Evolutionary conservation across 2,113 vertebrate genomes (phyloP), one percentile per base, ranked within the genome.

Genomic region (Ranitomeya variabilis): DNA sequence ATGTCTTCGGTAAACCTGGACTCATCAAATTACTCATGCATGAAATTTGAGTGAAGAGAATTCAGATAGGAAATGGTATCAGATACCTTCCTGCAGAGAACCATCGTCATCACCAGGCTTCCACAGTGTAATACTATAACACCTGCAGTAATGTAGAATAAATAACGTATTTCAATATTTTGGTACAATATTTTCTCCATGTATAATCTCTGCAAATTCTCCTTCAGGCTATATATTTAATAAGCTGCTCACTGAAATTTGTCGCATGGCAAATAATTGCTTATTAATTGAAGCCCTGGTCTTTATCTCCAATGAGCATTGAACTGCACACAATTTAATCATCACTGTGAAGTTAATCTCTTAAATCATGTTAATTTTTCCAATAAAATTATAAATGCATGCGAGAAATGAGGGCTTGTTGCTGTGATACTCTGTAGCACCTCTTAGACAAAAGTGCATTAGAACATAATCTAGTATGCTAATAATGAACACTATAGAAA

Each of bases 341-440:
- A 86, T 86, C 73, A 76, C 31, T 86, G 69, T 78, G 85, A 86
- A 86, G 69, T 83, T 86, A 86, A 86, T 62, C 69, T 86, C 52
- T 77, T 77, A 86, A 77, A 86, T 83, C 81, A 83, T 83, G 81
- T 83, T 83, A 83, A 83, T 83, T 83, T 83, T 83, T 83, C 81
- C 62, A 83, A 83, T 83, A 69, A 83, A 83, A 83, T 69, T 83
- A 69, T 83, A 83, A 83, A 54, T 83, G 81, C 62, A 83, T 83
- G 51, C 59, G 23, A 45, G 52, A 80, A 59, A 80, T 64, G 12
- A 83, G 19, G 54, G 51, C 64, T 69, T n/a, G 55, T 80, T 67
- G 62, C 62, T 52, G 81, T 51, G 13, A 23, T 52, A 66, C 19
- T 64, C 8, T 64, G 80, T 82, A 64, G 80, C n/a, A 45, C 19